Percentiles rank a stretch among this genome's conserved stretches.
These are phyloP conservation scores for Lordiphosa clarofinis DNA, from an alignment of 1,140 invertebrate species.

Conservation along the genomic window DNA sequence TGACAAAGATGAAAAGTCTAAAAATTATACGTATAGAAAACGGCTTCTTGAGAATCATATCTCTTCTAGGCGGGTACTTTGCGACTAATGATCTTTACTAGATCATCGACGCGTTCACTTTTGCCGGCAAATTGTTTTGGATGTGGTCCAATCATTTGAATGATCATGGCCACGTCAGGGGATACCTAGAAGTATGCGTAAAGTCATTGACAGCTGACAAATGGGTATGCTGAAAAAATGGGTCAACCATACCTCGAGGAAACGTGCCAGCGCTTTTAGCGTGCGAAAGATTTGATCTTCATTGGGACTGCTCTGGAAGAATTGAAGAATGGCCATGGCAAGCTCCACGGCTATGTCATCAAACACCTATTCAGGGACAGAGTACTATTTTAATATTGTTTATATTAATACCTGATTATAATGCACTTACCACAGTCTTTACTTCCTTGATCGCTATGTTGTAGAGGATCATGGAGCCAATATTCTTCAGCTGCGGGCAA, in stretches of 20 bases:
- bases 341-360: slow-evolving; percentile 96
- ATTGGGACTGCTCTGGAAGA: slow-evolving; percentile 87
- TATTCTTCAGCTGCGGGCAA: slow-evolving; percentile 85
- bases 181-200: slow-evolving; percentile 59
- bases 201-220: slow-evolving; percentile 55
- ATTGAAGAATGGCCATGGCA: slow-evolving; percentile 95
- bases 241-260: slow-evolving; percentile 84
- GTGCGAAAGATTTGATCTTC: slow-evolving; percentile 90
- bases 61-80: slow-evolving; percentile 81
- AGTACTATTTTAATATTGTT: neutral
- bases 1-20: slow-evolving; percentile 64
- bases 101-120: slow-evolving; percentile 89
- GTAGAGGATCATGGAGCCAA: slow-evolving; percentile 92
- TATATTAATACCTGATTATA: neutral
- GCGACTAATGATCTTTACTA: slow-evolving; percentile 87
- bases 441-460: slow-evolving; percentile 97
- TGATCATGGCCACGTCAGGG: slow-evolving; percentile 91
- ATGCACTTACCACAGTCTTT: slow-evolving; percentile 94
- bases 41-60: slow-evolving; percentile 17
- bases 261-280: slow-evolving; percentile 89
- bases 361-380: slow-evolving; percentile 85
- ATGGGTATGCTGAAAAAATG: slow-evolving; percentile 22
- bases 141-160: slow-evolving; percentile 95
- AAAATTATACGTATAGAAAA: slow-evolving; percentile 49
- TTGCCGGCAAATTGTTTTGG: slow-evolving; percentile 90